phyloP scores from a whole-genome alignment of 2,888 invertebrate genomes.

The Tholera decimalis region DNA sequence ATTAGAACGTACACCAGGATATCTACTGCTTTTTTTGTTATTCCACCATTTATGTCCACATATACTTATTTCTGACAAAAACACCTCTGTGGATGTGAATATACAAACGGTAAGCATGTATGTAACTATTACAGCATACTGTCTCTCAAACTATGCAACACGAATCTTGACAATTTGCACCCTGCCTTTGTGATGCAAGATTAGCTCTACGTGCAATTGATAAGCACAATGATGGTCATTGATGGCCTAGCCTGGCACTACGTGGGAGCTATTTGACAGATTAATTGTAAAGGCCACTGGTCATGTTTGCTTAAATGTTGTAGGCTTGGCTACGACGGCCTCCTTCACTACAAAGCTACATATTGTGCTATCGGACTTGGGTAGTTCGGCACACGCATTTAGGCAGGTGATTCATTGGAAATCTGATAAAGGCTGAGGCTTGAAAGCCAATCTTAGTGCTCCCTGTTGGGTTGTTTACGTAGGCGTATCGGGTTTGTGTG shows the following conservation, averaged over 20 bases:
- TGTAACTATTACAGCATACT: background rate
- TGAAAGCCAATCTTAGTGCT: conserved; percentile 38
- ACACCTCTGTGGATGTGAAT: too few species aligned
- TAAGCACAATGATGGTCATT: background rate
- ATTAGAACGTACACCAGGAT: too few species aligned
- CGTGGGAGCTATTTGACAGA: conserved; percentile 1
- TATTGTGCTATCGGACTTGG: conserved; percentile 9
- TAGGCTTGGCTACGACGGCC: background rate
- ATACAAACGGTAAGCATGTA: background rate
- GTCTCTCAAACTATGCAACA: background rate
- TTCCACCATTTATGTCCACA: background rate
- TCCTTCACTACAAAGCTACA: background rate
- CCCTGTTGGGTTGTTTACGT: conserved; percentile 11
- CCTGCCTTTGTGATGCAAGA: conserved; percentile 27
- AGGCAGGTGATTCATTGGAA: conserved; percentile 31
- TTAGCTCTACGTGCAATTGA: background rate
- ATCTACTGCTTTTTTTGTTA: too few species aligned
- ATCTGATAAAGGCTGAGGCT: conserved; percentile 35
- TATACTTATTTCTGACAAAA: background rate
- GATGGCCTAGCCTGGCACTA: background rate
- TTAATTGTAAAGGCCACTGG: conserved; percentile 4
- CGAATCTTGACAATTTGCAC: conserved; percentile 19
- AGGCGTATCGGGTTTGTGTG: background rate
- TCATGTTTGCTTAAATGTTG: conserved; percentile 8
- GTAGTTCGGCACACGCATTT: conserved; percentile 3